Conservation (phyloP, 2,113 vertebrate genomes). For the Craseonycteris thonglongyai region DNA sequence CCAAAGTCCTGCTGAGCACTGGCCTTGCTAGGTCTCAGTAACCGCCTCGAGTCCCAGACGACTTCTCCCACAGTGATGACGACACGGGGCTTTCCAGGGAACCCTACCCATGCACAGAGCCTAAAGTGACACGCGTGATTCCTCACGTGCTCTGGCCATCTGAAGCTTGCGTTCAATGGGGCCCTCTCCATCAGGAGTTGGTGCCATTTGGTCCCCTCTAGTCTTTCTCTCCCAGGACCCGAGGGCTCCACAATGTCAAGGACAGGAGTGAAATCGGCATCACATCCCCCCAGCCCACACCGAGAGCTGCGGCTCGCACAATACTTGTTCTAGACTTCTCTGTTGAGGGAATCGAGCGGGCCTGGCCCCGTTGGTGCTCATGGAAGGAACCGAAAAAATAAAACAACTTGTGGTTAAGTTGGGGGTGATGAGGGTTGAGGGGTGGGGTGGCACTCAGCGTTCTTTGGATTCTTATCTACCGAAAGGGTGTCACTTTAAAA, state of each 20-base stretch:
- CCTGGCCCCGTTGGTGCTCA: fast-evolving
- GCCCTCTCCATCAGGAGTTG: neutral
- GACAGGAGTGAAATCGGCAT: neutral
- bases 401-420: fast-evolving
- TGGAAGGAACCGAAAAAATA: fast-evolving
- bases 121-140: neutral
- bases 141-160: neutral
- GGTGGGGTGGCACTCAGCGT: no score
- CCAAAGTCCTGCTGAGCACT: neutral
- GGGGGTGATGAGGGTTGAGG: fast-evolving
- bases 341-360: neutral
- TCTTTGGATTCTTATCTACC: neutral
- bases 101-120: fast-evolving
- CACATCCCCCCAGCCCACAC: neutral
- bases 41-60: fast-evolving
- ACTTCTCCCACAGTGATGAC: neutral
- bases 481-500: neutral
- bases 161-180: fast-evolving
- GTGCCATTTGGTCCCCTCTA: fast-evolving
- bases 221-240: neutral
- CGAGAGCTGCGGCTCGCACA: fast-evolving
- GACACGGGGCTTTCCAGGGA: neutral
- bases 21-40: neutral
- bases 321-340: no score
- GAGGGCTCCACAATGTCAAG: neutral